These are phyloP conservation scores for Phyllostomus discolor DNA, from an alignment of 2,113 vertebrate genomes.

Conservation along the genomic window DNA sequence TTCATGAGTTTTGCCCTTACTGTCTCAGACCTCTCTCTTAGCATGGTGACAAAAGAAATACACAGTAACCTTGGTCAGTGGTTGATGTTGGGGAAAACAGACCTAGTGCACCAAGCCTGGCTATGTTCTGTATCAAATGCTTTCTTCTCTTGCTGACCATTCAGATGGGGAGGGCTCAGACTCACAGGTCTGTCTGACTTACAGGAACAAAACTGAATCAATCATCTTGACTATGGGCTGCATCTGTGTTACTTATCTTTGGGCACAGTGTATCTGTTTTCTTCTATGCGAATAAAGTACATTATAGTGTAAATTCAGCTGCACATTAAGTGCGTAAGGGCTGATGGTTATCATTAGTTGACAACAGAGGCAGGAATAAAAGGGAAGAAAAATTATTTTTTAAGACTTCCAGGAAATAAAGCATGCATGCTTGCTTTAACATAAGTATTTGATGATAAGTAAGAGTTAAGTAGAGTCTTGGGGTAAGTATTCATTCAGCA, in stretches of 20 bases:
- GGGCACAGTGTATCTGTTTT: neutral
- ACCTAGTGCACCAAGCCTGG: too few species aligned
- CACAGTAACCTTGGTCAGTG: neutral
- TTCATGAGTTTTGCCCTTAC: neutral
- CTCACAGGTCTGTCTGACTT: neutral
- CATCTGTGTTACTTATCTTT: neutral
- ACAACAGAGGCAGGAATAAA: neutral
- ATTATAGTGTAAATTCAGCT: neutral
- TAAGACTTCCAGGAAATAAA: slow-evolving; percentile 28
- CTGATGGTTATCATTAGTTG: neutral
- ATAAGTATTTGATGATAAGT: neutral
- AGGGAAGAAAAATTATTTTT: neutral
- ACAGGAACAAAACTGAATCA: neutral
- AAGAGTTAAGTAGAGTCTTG: neutral
- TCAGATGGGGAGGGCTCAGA: neutral
- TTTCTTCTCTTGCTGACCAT: neutral
- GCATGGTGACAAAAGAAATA: neutral
- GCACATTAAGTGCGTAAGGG: neutral
- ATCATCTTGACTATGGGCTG: neutral
- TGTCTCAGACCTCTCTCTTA: neutral
- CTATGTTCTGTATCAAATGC: neutral
- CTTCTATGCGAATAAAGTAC: neutral
- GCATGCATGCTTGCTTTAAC: neutral
- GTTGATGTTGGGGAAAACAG: neutral
- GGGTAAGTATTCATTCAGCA: neutral